Base-by-base conservation (phyloP, 2,113 vertebrate species). In the Albula goreensis region DNA sequence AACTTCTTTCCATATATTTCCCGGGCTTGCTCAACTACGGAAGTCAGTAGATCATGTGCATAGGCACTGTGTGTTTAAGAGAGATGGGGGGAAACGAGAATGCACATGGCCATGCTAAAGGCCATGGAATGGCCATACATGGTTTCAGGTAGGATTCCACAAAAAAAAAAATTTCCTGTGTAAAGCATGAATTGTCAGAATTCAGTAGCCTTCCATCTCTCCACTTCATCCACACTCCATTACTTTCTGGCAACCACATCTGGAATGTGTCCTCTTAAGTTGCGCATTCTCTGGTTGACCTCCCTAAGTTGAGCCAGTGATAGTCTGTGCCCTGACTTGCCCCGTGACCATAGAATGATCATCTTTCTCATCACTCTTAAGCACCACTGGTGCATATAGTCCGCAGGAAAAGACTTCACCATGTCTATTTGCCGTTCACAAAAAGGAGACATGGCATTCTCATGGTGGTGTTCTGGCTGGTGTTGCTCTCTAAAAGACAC, bases 151-250 rank as follows among this genome's bases (percentile, higher is more conserved):
- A 87, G 52, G 83, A 87, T 57, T 79, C n/a, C n/a, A n/a, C n/a
- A n/a, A n/a, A n/a, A n/a, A n/a, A n/a, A n/a, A n/a, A n/a, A n/a
- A n/a, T 87, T 89, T 17, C 86, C 88, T 25, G 84, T 89, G 78
- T 87, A 89, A 9, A 86, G 84, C 48, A 81, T 66, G 31, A 88
- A 87, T 77, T 89, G 86, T 87, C 80, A 50, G 49, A 89, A 80
- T 80, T 87, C 81, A 31, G 80, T 87, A 52, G 78, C 70, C 85
- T 87, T 89, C 83, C 86, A 81, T 10, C 60, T 22, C 12, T 83
- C 80, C 25, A 88, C 25, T 10, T 86, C 63, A 5, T 85, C 79
- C 79, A 87, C 60, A n/a, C 83, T 74, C 19, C 70, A 1, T 83
- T 79, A 70, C 56, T 87, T 87, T 12, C 88, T 89, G 53, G n/a